Base-by-base conservation (phyloP, 1,140 invertebrate species). In the Zelostemma sp. region DNA sequence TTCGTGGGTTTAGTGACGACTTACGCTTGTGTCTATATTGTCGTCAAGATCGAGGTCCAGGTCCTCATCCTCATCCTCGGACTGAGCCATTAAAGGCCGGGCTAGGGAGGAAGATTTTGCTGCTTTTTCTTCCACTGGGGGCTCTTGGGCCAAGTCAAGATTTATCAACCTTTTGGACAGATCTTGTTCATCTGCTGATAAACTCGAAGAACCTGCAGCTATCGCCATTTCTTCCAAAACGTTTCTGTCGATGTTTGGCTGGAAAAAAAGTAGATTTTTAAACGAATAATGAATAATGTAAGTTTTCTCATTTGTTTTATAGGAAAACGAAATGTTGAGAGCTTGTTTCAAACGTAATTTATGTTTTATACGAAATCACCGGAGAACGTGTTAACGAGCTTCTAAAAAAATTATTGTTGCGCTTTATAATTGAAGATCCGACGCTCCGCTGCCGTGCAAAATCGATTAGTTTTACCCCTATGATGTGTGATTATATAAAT, bases 181-280 rank as follows among this genome's bases (percentile, higher is more conserved):
- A 6, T 69, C 68, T 1, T 56, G 17, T 57, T 1, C 8, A 40
- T 1, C 14, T 31, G 28, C 28, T 1, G 43, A 28, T 49, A 1
- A 9, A 25, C 21, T 25, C 8, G 21, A 25, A 25, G 21, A 25
- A 25, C 21, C 21, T 25, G 89, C 88, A 1, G 90, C 88, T 12
- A 80, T 81, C 68, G 87, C 81, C 88, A 94, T 91, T 80, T 95
- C 94, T 60, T 91, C 90, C 1, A 93, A 74, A 0, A 91, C 86
- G 72, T 92, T 91, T 35, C 94, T 86, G 40, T 94, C 92, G 55
- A 87, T 84, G 77, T 93, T 94, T 16, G 3, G 79, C 87, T 93
- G 35, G 3, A 40, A 40, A 82, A 4, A 88, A 80, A 66, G 75
- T 57, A 60, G 63, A 69, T 43, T 16, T 19, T 2, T 35, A 40